Evolutionary conservation across 2,888 invertebrate species (phyloP).

Genomic region (Nymphalis polychloros): DNA sequence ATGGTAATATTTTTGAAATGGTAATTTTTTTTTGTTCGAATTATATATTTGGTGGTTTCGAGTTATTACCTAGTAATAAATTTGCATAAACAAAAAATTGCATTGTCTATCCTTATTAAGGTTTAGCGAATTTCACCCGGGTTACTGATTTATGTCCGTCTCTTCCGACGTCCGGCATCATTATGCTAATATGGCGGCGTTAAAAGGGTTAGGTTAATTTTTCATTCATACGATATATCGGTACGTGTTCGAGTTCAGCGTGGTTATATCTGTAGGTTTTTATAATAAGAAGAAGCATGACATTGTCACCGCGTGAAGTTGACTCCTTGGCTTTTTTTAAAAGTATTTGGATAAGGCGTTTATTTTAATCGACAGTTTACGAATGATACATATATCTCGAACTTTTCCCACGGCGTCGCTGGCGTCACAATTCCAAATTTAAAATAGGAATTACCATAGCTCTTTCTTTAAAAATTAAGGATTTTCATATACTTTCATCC

Average conservation of each 20-base stretch:
- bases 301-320: no score
- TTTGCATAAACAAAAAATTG: constrained; percentile 30
- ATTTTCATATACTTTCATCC: no score
- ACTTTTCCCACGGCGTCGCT: no score
- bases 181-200: constrained; percentile 53
- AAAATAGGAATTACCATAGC: no score
- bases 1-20: constrained; percentile 1
- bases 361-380: no score
- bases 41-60: constrained; percentile 8
- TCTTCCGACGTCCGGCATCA: constrained; percentile 52
- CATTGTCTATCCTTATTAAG: constrained; percentile 32
- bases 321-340: no score
- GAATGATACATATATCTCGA: no score
- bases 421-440: no score
- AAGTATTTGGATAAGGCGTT: no score
- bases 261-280: not conserved
- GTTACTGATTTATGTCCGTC: constrained; percentile 50
- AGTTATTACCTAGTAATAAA: constrained; percentile 16
- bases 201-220: constrained; percentile 45
- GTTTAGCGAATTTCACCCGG: constrained; percentile 35
- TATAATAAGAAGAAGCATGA: not conserved
- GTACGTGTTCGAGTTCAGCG: constrained; percentile 19
- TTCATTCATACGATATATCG: constrained; percentile 42
- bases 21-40: constrained; percentile 5
- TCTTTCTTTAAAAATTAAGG: no score